These are phyloP conservation scores for Heliconius cydno DNA, from an alignment of 2,888 invertebrate species.

Conservation along the genomic window DNA sequence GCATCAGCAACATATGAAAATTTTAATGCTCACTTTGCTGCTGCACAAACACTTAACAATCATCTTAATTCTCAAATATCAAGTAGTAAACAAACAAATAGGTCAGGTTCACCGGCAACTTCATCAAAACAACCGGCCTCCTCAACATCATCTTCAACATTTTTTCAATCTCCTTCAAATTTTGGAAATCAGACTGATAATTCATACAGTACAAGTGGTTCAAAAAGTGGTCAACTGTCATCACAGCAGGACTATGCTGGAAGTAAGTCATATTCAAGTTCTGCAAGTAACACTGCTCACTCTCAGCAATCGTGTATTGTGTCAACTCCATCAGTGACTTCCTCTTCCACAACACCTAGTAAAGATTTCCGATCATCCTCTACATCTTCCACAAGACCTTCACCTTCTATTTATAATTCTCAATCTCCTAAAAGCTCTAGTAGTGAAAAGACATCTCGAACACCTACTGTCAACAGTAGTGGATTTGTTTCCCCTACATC, in stretches of 20 bases:
- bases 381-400: constrained; percentile 76
- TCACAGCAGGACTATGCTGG: constrained; percentile 83
- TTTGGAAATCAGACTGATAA: constrained; percentile 84
- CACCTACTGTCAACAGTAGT: constrained; percentile 66
- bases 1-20: constrained; percentile 85
- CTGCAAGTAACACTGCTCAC: constrained; percentile 83
- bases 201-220: constrained; percentile 82
- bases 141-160: constrained; percentile 82
- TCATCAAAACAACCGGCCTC: constrained; percentile 81
- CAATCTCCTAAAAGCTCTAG: constrained; percentile 71
- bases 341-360: constrained; percentile 77
- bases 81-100: constrained; percentile 82
- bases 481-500: constrained; percentile 83
- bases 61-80: constrained; percentile 86
- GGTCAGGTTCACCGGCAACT: constrained; percentile 82
- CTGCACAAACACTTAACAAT: constrained; percentile 85
- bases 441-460: constrained; percentile 70
- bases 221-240: constrained; percentile 81
- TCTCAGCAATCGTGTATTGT: constrained; percentile 89
- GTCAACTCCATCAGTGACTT: constrained; percentile 84
- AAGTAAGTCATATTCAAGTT: constrained; percentile 84
- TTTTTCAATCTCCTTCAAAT: constrained; percentile 85
- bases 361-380: constrained; percentile 87
- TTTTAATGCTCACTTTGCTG: constrained; percentile 88
- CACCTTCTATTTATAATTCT: constrained; percentile 72